Percentiles rank a stretch among this genome's conserved stretches.
phyloP scores from a whole-genome alignment of 2,113 vertebrate genomes.

The Cinclus mexicanus region DNA sequence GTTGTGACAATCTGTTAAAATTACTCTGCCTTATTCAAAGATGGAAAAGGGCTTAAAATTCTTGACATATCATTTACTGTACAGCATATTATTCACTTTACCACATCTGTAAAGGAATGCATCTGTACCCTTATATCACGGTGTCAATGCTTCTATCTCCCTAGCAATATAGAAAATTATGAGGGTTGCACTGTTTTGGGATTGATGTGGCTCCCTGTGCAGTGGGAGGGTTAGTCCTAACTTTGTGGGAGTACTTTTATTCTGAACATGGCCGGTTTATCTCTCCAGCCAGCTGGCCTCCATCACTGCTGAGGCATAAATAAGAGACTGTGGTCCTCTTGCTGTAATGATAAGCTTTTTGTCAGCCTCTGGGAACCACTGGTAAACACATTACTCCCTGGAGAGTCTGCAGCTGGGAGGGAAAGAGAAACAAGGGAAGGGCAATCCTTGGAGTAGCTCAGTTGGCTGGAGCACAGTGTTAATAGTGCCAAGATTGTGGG shows the following conservation, averaged over 20 bases:
- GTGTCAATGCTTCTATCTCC: neutral
- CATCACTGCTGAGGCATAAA: neutral
- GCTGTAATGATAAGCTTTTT: neutral
- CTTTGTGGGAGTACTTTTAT: neutral
- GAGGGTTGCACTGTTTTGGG: neutral
- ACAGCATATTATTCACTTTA: neutral
- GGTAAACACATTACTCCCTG: neutral
- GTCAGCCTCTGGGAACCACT: neutral
- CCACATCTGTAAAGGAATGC: neutral
- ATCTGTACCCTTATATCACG: neutral
- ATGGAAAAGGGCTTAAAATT: neutral
- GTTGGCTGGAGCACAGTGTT: neutral
- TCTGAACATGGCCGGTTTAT: neutral
- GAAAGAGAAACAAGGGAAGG: neutral
- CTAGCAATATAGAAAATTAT: neutral
- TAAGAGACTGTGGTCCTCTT: neutral
- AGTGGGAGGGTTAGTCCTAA: neutral
- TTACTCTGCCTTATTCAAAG: neutral
- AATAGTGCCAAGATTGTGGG: neutral
- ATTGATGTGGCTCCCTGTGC: accelerated
- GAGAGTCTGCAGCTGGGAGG: neutral
- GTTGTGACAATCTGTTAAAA: neutral
- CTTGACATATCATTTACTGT: neutral
- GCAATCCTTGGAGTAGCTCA: neutral
- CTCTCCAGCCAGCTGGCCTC: neutral